phyloP scores from a whole-genome alignment of 2,888 invertebrate genomes.

The Hoplodrina ambigua region DNA sequence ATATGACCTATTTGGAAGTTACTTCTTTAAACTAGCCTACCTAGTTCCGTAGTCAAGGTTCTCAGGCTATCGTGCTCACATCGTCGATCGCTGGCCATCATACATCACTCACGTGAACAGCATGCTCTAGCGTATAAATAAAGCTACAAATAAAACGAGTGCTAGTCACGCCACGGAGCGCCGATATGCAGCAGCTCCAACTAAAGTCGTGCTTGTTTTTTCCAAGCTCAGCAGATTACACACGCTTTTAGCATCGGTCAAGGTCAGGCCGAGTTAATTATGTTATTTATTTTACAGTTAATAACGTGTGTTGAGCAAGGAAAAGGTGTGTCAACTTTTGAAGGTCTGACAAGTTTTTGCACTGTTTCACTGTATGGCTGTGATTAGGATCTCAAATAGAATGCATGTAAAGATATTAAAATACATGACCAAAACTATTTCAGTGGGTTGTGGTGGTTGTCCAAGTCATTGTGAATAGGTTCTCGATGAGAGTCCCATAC shows the following conservation, averaged over 20 bases:
- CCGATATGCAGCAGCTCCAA: slow-evolving; percentile 33
- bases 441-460: no score
- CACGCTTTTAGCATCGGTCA: slow-evolving; percentile 53
- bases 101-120: slow-evolving; percentile 32
- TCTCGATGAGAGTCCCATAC: no score
- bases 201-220: slow-evolving; percentile 42
- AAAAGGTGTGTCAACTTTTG: slow-evolving; percentile 52
- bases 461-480: slow-evolving; percentile 4
- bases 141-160: slow-evolving; percentile 30
- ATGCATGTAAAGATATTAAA: background rate
- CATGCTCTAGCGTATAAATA: slow-evolving; percentile 33
- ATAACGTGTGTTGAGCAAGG: slow-evolving; percentile 46
- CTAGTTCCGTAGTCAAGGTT: slow-evolving; percentile 6
- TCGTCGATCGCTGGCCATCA: slow-evolving; percentile 9
- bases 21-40: slow-evolving; percentile 10
- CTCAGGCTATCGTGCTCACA: slow-evolving; percentile 3
- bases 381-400: slow-evolving; percentile 17
- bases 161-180: slow-evolving; percentile 35
- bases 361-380: slow-evolving; percentile 16
- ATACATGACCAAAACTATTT: background rate
- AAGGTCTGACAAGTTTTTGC: slow-evolving; percentile 46
- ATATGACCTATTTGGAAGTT: background rate
- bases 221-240: slow-evolving; percentile 45
- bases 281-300: slow-evolving; percentile 62
- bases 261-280: slow-evolving; percentile 56